phyloP scores from a whole-genome alignment of 2,888 invertebrate genomes.

The Dynastes grantii region DNA sequence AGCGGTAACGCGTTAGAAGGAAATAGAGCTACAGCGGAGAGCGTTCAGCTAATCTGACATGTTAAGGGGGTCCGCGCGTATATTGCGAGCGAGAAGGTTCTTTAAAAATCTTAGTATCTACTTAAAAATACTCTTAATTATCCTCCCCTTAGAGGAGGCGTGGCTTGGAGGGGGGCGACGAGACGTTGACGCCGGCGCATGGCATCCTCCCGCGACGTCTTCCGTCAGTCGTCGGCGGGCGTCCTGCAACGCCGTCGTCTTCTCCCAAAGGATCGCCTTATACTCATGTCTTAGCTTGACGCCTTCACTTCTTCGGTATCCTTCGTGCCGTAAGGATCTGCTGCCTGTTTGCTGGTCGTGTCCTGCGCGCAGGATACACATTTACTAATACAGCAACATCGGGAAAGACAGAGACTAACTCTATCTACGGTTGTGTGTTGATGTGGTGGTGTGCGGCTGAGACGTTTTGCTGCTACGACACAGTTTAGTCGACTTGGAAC shows the following conservation, averaged over 20 bases:
- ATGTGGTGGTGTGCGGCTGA: slow-evolving; percentile 48
- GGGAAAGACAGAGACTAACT: slow-evolving; percentile 47
- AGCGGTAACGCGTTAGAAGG: neutral
- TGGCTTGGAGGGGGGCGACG: slow-evolving; percentile 62
- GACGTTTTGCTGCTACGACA: slow-evolving; percentile 49
- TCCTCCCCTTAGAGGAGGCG: slow-evolving; percentile 68
- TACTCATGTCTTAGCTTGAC: slow-evolving; percentile 69
- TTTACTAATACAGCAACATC: slow-evolving; percentile 4
- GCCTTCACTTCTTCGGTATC: slow-evolving; percentile 70
- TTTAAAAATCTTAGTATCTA: slow-evolving; percentile 70
- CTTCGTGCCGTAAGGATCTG: slow-evolving; percentile 69
- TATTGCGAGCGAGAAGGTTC: slow-evolving; percentile 53
- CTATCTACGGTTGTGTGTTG: slow-evolving; percentile 20
- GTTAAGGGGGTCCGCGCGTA: slow-evolving; percentile 37
- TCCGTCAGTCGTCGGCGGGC: slow-evolving; percentile 71
- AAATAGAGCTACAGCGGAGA: slow-evolving; percentile 6
- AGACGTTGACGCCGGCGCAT: slow-evolving; percentile 67
- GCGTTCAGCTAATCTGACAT: slow-evolving; percentile 38
- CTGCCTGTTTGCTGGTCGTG: slow-evolving; percentile 57
- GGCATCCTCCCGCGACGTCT: slow-evolving; percentile 69
- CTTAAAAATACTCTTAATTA: slow-evolving; percentile 71
- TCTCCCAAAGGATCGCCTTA: slow-evolving; percentile 68
- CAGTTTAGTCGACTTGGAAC: slow-evolving; percentile 59
- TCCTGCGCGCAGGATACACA: slow-evolving; percentile 57
- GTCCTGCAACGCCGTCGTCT: slow-evolving; percentile 69